phyloP scores from a whole-genome alignment of 2,113 vertebrate species.

The Dicaeum eximium region DNA sequence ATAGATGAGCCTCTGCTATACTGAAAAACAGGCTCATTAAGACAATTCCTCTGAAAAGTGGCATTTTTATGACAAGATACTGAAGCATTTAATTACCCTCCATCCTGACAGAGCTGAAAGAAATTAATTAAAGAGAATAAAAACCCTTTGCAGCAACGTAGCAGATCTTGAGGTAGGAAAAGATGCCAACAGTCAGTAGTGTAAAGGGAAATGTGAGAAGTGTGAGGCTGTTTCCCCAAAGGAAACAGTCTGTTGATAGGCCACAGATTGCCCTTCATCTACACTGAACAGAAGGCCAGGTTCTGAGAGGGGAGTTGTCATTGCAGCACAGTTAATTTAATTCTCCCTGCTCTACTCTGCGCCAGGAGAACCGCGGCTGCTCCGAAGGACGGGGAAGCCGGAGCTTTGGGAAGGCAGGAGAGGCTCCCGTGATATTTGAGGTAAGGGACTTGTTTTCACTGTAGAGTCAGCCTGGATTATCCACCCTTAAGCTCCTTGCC shows the following conservation, averaged over 20 bases:
- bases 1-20: slow-evolving; percentile 39
- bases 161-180: background rate
- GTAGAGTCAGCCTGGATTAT: background rate
- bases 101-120: slow-evolving; percentile 39
- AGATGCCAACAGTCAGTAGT: background rate
- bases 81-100: slow-evolving; percentile 48
- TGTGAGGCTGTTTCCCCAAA: background rate
- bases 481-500: background rate
- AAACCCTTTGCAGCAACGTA: background rate
- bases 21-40: slow-evolving; percentile 57
- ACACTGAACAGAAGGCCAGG: background rate
- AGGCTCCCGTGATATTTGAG: background rate
- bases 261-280: background rate
- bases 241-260: background rate
- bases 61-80: slow-evolving; percentile 49
- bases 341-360: background rate
- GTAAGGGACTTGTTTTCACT: slow-evolving; percentile 2
- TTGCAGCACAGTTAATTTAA: slow-evolving; percentile 5
- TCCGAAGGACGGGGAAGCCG: background rate
- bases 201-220: background rate
- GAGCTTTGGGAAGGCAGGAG: background rate
- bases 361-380: background rate
- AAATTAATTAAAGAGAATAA: slow-evolving; percentile 35
- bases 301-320: background rate
- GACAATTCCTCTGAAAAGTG: slow-evolving; percentile 59